phyloP scores from a whole-genome alignment of 2,113 vertebrate species.

The Callipepla californica region DNA sequence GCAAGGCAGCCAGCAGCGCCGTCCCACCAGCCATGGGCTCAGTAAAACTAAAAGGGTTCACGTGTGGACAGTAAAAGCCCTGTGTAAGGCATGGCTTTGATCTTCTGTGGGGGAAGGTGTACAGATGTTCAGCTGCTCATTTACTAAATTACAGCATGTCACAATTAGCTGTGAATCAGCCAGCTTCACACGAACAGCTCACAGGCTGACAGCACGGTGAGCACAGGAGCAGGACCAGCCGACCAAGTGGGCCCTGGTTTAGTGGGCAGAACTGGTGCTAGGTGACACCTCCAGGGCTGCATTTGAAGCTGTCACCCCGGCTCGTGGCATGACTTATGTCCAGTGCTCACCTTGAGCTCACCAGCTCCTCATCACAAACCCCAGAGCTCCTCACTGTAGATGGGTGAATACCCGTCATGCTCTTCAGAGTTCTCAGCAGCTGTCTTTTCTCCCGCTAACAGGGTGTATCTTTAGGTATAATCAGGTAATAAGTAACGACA shows the following conservation, averaged over 20 bases:
- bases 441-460: slow-evolving; percentile 70
- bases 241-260: slow-evolving; percentile 45
- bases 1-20: background rate
- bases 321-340: slow-evolving; percentile 59
- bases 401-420: slow-evolving; percentile 66
- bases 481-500: slow-evolving; percentile 76
- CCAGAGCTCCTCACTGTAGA: slow-evolving; percentile 57
- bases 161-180: slow-evolving; percentile 73
- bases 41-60: slow-evolving; percentile 15
- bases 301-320: slow-evolving; percentile 49
- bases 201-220: slow-evolving; percentile 40
- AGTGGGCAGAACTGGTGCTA: too few relatives aligned
- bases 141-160: slow-evolving; percentile 74
- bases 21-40: background rate
- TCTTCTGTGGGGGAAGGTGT: slow-evolving; percentile 62
- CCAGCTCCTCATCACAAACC: slow-evolving; percentile 67
- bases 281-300: slow-evolving; percentile 9
- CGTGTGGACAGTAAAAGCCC: slow-evolving; percentile 51
- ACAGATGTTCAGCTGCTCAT: slow-evolving; percentile 74
- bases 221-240: slow-evolving; percentile 15
- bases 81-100: slow-evolving; percentile 60
- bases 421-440: slow-evolving; percentile 67
- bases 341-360: slow-evolving; percentile 53
- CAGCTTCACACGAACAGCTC: slow-evolving; percentile 67
- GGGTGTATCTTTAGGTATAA: slow-evolving; percentile 70